phyloP scores from a whole-genome alignment of 1,140 invertebrate genomes.

The Heterodera carotae region DNA sequence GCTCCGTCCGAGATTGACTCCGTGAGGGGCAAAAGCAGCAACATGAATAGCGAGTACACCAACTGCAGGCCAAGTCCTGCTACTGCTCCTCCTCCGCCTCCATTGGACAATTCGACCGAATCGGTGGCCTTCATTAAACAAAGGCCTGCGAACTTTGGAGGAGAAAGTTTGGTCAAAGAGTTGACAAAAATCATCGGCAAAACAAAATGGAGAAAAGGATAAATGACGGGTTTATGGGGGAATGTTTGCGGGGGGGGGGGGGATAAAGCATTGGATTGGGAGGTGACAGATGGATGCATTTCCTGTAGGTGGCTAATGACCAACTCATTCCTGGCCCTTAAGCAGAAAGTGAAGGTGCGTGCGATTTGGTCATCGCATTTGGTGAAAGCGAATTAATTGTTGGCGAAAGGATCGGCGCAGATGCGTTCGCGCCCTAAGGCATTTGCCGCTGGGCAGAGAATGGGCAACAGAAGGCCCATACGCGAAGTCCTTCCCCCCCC shows the following conservation, averaged over 20 bases:
- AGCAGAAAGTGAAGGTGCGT: background rate
- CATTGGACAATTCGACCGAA: background rate
- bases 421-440: background rate
- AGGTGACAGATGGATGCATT: background rate
- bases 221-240: background rate
- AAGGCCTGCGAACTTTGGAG: background rate
- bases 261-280: too few relatives aligned
- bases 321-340: background rate
- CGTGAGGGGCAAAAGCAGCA: background rate
- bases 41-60: background rate
- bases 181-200: background rate
- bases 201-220: background rate
- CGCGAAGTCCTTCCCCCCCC: background rate
- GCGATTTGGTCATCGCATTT: background rate
- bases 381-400: background rate
- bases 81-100: background rate
- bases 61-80: background rate
- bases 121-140: background rate
- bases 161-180: background rate
- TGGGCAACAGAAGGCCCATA: background rate
- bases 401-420: background rate
- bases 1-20: slow-evolving; percentile 25
- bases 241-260: too few relatives aligned
- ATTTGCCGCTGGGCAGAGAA: background rate
- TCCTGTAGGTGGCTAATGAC: background rate